phyloP scores from a whole-genome alignment of 2,888 invertebrate genomes.

The Melinopterus prodromus region DNA sequence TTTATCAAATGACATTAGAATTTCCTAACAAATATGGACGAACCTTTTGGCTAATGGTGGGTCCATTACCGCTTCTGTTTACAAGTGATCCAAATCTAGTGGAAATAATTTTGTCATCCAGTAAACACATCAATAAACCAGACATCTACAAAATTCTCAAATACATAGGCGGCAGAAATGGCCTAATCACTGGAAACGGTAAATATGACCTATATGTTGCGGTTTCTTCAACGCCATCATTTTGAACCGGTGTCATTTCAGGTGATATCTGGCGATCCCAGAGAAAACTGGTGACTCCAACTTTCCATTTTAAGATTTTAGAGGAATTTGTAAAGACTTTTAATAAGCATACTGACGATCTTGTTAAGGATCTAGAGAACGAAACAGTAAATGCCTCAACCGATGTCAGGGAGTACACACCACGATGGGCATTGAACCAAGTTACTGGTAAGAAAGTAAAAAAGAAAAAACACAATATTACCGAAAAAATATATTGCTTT shows the following conservation, averaged over 20 bases:
- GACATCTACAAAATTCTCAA: too few relatives aligned
- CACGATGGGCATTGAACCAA: conserved; percentile 56
- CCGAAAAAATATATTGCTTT: too few relatives aligned
- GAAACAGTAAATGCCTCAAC: conserved; percentile 42
- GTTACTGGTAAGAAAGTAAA: not conserved
- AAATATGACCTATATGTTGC: too few relatives aligned
- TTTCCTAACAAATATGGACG: conserved; percentile 29
- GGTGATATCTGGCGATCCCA: conserved; percentile 59
- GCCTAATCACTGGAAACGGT: not conserved
- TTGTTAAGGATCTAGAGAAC: conserved; percentile 51
- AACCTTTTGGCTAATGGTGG: conserved; percentile 23
- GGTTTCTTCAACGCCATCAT: too few relatives aligned
- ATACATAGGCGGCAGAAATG: not conserved
- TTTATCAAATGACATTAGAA: conserved; percentile 18
- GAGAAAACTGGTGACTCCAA: conserved; percentile 60
- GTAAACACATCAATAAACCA: conserved; percentile 38
- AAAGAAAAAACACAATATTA: too few relatives aligned
- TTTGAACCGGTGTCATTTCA: conserved; percentile 39
- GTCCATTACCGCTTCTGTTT: conserved; percentile 24
- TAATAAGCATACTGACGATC: conserved; percentile 58
- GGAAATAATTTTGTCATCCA: conserved; percentile 37
- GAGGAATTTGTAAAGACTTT: conserved; percentile 57
- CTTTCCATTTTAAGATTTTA: conserved; percentile 60
- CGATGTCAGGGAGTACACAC: conserved; percentile 58
- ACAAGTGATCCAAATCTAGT: conserved; percentile 35